phyloP scores from a whole-genome alignment of 2,888 invertebrate genomes.

The Cyrtodaria siliqua region DNA sequence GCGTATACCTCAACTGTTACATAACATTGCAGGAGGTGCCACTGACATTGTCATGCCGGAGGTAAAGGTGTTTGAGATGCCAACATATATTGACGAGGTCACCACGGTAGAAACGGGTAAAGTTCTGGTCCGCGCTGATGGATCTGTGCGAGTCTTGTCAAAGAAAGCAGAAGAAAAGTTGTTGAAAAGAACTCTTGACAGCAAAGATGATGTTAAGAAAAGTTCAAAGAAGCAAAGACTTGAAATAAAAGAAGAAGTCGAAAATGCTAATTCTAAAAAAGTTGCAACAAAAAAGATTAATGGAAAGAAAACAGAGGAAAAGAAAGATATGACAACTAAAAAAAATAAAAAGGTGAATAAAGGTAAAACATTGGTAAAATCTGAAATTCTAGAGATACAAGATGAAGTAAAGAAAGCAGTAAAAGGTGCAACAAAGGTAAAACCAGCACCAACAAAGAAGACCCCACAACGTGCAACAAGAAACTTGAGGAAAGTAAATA shows the following conservation, averaged over 20 bases:
- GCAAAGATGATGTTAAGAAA: constrained; percentile 5
- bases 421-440: too few relatives aligned
- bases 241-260: constrained; percentile 2
- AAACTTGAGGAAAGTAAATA: too few relatives aligned
- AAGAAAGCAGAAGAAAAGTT: neutral
- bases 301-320: constrained; percentile 1
- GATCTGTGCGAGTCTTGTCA: constrained; percentile 59
- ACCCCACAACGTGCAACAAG: too few relatives aligned
- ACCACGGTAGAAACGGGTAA: constrained; percentile 76
- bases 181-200: constrained; percentile 2
- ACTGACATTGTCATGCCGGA: constrained; percentile 59
- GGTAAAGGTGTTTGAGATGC: constrained; percentile 1
- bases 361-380: constrained; percentile 5
- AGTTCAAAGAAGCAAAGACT: neutral
- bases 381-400: too few relatives aligned
- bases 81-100: constrained; percentile 71
- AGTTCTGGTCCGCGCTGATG: constrained; percentile 73
- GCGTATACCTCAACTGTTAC: too few relatives aligned
- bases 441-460: too few relatives aligned
- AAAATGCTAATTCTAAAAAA: neutral
- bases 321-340: too few relatives aligned
- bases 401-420: too few relatives aligned
- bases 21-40: constrained; percentile 42
- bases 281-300: neutral
- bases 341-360: too few relatives aligned